A percentile compares a stretch with the other conserved stretches of the same genome.
Evolutionary conservation across 2,113 vertebrate species (phyloP).

Genomic region (Mellivora capensis): DNA sequence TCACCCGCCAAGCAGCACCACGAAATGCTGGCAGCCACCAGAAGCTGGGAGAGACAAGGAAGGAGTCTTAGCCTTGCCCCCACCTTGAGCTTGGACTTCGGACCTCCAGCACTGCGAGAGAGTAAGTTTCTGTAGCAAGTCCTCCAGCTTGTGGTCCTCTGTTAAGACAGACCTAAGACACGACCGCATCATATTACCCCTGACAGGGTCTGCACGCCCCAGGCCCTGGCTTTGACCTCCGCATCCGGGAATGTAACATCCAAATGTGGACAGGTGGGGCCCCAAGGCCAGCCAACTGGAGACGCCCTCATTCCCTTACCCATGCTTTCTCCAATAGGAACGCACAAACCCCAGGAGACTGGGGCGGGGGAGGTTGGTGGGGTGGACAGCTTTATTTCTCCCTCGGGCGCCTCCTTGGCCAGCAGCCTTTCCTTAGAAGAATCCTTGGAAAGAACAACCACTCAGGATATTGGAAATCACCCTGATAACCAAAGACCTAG

Average conservation of each 20-base stretch:
- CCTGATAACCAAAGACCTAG: rapidly evolving
- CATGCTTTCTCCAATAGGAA: background rate
- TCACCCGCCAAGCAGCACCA: rapidly evolving
- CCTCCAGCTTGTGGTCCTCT: rapidly evolving
- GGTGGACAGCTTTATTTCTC: background rate
- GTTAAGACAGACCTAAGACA: background rate
- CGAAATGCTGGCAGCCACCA: rapidly evolving
- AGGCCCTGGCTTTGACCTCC: background rate
- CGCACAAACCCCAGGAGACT: background rate
- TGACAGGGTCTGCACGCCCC: rapidly evolving
- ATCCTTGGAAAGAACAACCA: background rate
- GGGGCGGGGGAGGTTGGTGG: no score
- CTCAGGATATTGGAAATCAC: background rate
- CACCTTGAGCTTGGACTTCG: rapidly evolving
- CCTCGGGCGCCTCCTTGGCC: background rate
- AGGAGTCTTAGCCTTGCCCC: rapidly evolving
- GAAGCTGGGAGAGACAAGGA: background rate
- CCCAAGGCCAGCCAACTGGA: rapidly evolving
- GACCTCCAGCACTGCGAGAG: background rate
- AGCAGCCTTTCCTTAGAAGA: background rate
- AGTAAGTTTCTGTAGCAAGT: rapidly evolving
- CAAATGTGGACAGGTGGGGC: background rate
- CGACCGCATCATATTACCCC: rapidly evolving
- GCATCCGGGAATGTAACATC: background rate
- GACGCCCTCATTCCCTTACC: rapidly evolving